Conservation (phyloP, 1,140 invertebrate species). For the Sesamia nonagrioides region DNA sequence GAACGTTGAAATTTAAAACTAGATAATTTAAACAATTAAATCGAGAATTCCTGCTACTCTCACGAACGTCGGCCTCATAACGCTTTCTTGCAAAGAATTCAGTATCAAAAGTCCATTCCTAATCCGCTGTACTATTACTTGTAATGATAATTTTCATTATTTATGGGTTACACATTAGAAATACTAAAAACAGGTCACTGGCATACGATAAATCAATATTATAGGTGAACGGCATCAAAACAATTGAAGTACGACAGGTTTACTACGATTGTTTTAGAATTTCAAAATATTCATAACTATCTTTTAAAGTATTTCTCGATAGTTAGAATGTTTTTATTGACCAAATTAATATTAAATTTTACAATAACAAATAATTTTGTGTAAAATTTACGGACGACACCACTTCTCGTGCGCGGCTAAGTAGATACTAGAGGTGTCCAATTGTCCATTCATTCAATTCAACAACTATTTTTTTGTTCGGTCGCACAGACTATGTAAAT, state of each 20-base stretch:
- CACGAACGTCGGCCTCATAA: constrained; percentile 1
- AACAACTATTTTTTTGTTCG: too few species aligned
- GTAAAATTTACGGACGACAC: constrained; percentile 17
- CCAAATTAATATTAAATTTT: constrained; percentile 1
- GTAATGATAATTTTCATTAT: constrained; percentile 78
- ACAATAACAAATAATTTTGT: constrained; percentile 53
- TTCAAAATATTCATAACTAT: constrained; percentile 8
- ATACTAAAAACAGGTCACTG: constrained; percentile 83
- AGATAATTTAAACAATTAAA: constrained; percentile 22
- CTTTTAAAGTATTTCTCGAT: not conserved
- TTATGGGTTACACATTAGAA: constrained; percentile 78
- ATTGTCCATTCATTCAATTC: not conserved
- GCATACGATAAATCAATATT: constrained; percentile 84
- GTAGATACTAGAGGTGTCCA: constrained; percentile 45
- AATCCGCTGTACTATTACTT: constrained; percentile 50
- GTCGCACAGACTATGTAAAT: too few species aligned
- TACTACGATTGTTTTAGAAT: not conserved
- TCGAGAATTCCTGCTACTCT: not conserved
- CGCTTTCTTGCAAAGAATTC: constrained; percentile 42
- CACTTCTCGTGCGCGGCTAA: constrained; percentile 21
- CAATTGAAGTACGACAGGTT: constrained; percentile 61
- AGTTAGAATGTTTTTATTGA: constrained; percentile 32
- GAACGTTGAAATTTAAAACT: constrained; percentile 27
- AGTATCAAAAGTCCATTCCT: constrained; percentile 55
- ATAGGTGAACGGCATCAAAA: constrained; percentile 82